phyloP scores from a whole-genome alignment of 2,113 vertebrate species.

The Lophochroa leadbeateri region DNA sequence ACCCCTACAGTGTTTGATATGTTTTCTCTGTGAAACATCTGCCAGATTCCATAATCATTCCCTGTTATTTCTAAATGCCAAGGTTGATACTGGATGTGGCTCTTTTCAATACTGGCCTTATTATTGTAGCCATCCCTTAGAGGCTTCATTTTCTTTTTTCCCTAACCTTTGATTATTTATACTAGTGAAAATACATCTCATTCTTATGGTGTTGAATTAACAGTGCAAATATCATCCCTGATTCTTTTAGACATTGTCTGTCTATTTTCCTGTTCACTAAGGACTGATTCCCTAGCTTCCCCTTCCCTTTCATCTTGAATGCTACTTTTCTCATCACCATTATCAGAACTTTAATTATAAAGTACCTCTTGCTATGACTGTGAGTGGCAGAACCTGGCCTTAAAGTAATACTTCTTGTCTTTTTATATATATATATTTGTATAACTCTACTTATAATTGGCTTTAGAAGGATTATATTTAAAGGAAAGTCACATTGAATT shows the following conservation, averaged over 20 bases:
- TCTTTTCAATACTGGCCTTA: neutral
- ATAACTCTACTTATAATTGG: neutral
- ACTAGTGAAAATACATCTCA: conserved; percentile 13
- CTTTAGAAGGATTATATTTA: conserved; percentile 7
- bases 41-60: neutral
- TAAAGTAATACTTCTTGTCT: neutral
- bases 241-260: conserved; percentile 16
- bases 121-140: neutral
- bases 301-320: neutral
- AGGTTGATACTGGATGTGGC: neutral
- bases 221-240: conserved; percentile 24
- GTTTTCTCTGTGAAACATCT: neutral
- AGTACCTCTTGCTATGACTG: neutral
- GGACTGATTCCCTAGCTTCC: neutral
- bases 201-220: conserved; percentile 28
- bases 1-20: neutral
- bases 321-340: neutral
- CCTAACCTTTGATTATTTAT: conserved; percentile 29
- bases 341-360: conserved; percentile 12
- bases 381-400: neutral
- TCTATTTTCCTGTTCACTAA: conserved; percentile 36
- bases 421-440: neutral
- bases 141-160: neutral
- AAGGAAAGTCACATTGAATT: neutral
- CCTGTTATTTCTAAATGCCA: conserved; percentile 21